Evolutionary conservation across 2,113 vertebrate species (phyloP), one percentile per base, ranked within the genome.

Genomic region (Malurus melanocephalus): DNA sequence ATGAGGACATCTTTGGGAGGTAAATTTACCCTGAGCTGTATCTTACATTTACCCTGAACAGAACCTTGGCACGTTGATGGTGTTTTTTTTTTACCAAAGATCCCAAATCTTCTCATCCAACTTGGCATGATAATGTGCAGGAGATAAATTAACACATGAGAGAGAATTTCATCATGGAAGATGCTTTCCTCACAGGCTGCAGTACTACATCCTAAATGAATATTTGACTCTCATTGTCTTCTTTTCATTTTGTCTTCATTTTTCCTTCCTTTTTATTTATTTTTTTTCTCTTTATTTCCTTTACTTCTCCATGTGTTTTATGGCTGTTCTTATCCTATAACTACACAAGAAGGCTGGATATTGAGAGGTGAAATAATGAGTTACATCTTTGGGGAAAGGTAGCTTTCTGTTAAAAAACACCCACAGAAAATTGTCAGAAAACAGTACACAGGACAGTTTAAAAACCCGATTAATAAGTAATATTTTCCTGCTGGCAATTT

Each of bases 301-400:
- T 94, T 94, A 89, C 19, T 72, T 94, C 79, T 75, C 57, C 82
- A 8, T 43, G 17, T 91, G 22, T 65, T 94, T 96, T 87, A 84
- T 74, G n/a, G 7, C 8, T 23, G 35, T 85, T 89, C 30, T 84
- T 93, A 30, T 86, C 64, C 90, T 79, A 45, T 26, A 68, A 82
- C 46, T 90, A 43, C 43, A 87, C 17, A 32, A 91, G 83, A 95
- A 94, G 87, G 23, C 48, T 88, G 71, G 93, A 27, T 66, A 94
- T 79, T 91, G 80, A 64, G 62, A 96, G 90, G 24, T 56, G 88
- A 95, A 94, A 93, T 87, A 13, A 82, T 80, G 51, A 95, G 32
- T 69, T 93, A 75, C 35, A 16, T 80, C 73, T 93, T 86, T 57
- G 21, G 33, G 51, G 23, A 92, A 95, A 93, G 49, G 48, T 80